A percentile compares a stretch with the other conserved stretches of the same genome.
These are phyloP conservation scores for Muntiacus muntjak DNA, from an alignment of 2,113 vertebrate species.

Conservation along the genomic window DNA sequence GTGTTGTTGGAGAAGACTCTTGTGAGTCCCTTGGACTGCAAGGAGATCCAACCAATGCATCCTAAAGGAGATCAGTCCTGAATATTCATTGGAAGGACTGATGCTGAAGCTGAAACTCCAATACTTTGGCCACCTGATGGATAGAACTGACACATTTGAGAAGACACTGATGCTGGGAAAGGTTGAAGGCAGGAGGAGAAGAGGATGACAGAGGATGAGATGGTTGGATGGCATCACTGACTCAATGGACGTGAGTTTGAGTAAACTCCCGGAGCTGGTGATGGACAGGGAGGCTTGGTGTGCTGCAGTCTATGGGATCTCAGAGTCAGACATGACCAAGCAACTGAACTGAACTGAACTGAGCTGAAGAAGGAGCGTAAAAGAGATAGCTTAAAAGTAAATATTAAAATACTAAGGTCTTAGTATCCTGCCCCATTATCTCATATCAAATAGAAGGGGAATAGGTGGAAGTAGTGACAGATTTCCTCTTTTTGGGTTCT, in stretches of 20 bases:
- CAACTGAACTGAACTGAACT: neutral
- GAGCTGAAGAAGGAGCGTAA: neutral
- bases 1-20: neutral
- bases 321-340: neutral
- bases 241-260: neutral
- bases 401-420: neutral
- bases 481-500: neutral
- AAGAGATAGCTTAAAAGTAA: neutral
- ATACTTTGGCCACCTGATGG: neutral
- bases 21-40: neutral
- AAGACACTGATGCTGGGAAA: neutral
- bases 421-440: neutral
- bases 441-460: neutral
- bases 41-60: neutral
- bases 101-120: neutral
- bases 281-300: neutral
- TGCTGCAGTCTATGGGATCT: neutral
- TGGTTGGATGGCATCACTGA: neutral
- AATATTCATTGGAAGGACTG: neutral
- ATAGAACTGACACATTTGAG: neutral
- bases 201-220: neutral
- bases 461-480: neutral
- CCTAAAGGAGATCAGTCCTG: neutral
- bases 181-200: neutral
- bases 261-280: accelerated